Conservation (phyloP, 1,140 invertebrate species). For the Tetramorium parvispinum region DNA sequence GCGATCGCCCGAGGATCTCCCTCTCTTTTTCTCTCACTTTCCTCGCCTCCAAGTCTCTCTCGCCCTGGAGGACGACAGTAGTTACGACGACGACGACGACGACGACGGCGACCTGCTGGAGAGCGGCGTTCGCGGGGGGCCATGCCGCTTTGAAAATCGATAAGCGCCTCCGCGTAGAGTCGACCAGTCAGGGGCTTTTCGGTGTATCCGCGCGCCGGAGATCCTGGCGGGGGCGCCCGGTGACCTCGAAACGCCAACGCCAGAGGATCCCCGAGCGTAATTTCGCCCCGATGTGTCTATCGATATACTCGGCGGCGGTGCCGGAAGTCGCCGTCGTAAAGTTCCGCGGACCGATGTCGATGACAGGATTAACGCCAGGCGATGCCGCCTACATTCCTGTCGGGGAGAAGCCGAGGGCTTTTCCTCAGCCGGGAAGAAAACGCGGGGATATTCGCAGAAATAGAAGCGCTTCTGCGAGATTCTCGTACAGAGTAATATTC, state of each 20-base stretch:
- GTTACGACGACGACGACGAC: slow-evolving; percentile 42
- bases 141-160: slow-evolving; percentile 76
- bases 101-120: slow-evolving; percentile 60
- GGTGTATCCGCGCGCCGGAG: slow-evolving; percentile 71
- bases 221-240: slow-evolving; percentile 69
- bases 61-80: not conserved
- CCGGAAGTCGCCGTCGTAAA: slow-evolving; percentile 57
- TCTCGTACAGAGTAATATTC: not conserved
- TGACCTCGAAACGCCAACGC: slow-evolving; percentile 67
- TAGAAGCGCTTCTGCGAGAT: not conserved
- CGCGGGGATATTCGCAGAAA: not conserved
- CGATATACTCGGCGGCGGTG: slow-evolving; percentile 38
- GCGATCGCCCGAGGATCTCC: not conserved
- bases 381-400: slow-evolving; percentile 19
- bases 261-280: slow-evolving; percentile 55
- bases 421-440: not conserved
- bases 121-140: slow-evolving; percentile 69
- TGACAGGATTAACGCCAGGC: slow-evolving; percentile 63
- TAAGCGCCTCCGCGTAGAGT: slow-evolving; percentile 73
- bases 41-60: not conserved
- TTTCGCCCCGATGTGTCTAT: slow-evolving; percentile 51
- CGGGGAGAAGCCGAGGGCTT: not conserved
- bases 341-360: slow-evolving; percentile 45
- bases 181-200: slow-evolving; percentile 76
- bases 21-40: not conserved